Evolutionary conservation across 2,797 vertebrate species (phyloP), one percentile per base, ranked within the genome.

Genomic region (Sebastes minor): DNA sequence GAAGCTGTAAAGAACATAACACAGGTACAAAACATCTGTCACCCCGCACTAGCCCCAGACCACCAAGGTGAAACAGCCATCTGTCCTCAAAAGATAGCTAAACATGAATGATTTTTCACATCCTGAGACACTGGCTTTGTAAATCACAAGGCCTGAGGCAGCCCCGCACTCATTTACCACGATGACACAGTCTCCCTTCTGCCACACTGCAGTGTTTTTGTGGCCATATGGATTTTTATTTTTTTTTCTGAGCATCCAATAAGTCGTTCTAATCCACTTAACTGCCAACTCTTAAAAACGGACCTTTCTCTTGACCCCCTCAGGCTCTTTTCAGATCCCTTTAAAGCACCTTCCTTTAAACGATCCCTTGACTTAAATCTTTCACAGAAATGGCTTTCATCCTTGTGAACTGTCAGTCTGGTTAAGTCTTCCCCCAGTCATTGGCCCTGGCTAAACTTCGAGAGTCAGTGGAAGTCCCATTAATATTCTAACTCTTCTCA

Each of bases 261-360:
- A 88, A 87, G 42, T 85, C 60, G 20, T 69, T 87, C 59, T 88
- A 87, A 93, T 93, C 86, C 85, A 87, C 80, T 88, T 86, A 86
- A 86, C 83, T 86, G 87, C 38, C 81, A 87, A 42, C 63, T 68
- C 56, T 86, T 79, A 68, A 68, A 77, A 88, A 73, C 4, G 78
- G 75, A 91, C 89, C 89, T 80, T 86, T 71, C 38, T 75, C 56
- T 78, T 74, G 79, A 89, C 85, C 79, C 80, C 74, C 30, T 18
- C 42, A 5, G 27, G 42, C 81, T 87, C 67, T 81, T 82, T 86
- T 78, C 79, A 85, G 75, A 82, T 87, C 61, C 20, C 33, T 85
- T 88, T 85, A 83, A 86, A 86, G 83, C 72, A 86, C 74, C 69
- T 72, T 80, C 38, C 55, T 55, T 81, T 89, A 81, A 88, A 91